Percentiles rank a stretch among this genome's conserved stretches.
phyloP scores from a whole-genome alignment of 1,140 invertebrate species.

The Glossosoma conforme region DNA sequence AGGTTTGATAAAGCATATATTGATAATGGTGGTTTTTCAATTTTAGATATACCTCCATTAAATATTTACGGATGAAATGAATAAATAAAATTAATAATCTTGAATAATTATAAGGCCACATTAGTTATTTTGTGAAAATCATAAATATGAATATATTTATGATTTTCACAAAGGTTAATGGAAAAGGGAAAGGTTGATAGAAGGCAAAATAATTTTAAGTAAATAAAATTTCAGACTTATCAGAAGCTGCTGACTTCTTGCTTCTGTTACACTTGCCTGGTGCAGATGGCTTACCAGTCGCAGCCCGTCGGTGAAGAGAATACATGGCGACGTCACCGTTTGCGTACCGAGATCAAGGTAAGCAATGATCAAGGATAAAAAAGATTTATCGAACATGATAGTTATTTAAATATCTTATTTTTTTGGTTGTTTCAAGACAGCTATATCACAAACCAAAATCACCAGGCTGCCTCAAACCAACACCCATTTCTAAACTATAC shows the following conservation, averaged over 20 bases:
- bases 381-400: no score
- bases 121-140: no score
- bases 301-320: constrained; percentile 57
- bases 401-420: constrained; percentile 4
- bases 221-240: constrained; percentile 53
- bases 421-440: no score
- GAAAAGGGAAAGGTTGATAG: no score
- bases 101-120: not conserved
- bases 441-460: no score
- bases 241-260: constrained; percentile 63
- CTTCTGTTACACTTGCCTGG: constrained; percentile 79
- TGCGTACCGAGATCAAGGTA: constrained; percentile 71
- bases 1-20: constrained; percentile 44
- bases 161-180: no score
- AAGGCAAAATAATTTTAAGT: no score
- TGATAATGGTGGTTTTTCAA: no score
- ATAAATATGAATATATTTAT: no score
- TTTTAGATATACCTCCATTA: not conserved
- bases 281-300: constrained; percentile 66
- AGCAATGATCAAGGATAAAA: no score
- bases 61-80: not conserved
- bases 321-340: constrained; percentile 67
- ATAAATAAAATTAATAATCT: not conserved
- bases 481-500: no score
- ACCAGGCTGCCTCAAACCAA: no score